Conservation (phyloP, 2,113 vertebrate species). For the Macrotus californicus region DNA sequence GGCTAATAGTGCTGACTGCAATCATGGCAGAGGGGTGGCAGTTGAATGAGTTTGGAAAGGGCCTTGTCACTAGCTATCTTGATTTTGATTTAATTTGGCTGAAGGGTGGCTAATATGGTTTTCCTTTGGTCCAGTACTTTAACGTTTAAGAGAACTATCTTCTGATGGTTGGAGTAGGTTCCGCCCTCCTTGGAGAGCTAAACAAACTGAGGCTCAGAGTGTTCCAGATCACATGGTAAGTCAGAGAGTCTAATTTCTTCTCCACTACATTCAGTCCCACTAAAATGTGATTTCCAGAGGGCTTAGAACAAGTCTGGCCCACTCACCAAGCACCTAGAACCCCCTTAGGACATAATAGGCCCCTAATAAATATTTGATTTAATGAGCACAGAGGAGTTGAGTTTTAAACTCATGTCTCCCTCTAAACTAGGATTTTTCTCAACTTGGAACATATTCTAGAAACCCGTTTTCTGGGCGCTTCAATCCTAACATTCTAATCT, state of each 20-base stretch:
- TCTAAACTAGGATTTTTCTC: background rate
- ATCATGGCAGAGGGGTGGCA: conserved; percentile 35
- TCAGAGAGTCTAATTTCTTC: background rate
- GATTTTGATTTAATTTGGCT: background rate
- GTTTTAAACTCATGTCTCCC: background rate
- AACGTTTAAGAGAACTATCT: background rate
- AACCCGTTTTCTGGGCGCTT: background rate
- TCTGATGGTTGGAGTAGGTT: background rate
- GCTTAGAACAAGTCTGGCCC: background rate
- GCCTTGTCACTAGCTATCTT: background rate
- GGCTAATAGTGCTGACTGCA: background rate
- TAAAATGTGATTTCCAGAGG: background rate
- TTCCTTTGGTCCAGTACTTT: background rate
- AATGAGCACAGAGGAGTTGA: background rate
- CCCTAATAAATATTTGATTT: background rate
- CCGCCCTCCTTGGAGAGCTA: background rate
- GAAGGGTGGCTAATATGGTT: background rate
- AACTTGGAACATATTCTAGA: background rate
- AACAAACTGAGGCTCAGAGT: background rate
- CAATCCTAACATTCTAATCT: background rate
- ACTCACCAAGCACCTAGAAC: background rate
- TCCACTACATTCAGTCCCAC: background rate
- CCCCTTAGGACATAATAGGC: background rate
- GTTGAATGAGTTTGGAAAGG: conserved; percentile 41
- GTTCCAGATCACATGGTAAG: background rate